These are phyloP conservation scores for Manduca sexta DNA, from an alignment of 1,140 invertebrate species.

Conservation along the genomic window DNA sequence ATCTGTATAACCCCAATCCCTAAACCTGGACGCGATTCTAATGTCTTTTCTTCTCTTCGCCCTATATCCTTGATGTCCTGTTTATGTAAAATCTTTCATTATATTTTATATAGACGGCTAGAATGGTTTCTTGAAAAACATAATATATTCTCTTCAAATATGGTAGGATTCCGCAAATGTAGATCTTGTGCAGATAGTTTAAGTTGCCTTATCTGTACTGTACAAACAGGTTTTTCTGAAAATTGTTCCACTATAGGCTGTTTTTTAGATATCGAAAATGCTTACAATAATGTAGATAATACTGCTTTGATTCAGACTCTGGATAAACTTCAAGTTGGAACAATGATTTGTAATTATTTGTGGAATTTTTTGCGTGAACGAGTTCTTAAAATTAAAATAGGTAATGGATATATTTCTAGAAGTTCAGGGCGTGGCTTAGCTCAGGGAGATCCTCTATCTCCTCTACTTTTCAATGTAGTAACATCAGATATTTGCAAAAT, in stretches of 20 bases:
- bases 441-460: too few relatives aligned
- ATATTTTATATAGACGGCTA: background rate
- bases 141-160: background rate
- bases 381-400: too few relatives aligned
- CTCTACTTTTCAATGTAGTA: too few relatives aligned
- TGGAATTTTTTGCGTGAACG: too few relatives aligned
- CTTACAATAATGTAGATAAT: too few relatives aligned
- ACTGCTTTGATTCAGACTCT: too few relatives aligned
- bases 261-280: too few relatives aligned
- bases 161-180: slow-evolving; percentile 1
- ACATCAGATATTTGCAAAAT: too few relatives aligned
- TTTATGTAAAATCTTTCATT: slow-evolving; percentile 3
- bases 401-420: too few relatives aligned
- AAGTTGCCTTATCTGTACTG: slow-evolving; percentile 2
- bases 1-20: slow-evolving; percentile 2
- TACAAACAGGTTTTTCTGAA: slow-evolving; percentile 16
- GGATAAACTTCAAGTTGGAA: too few relatives aligned
- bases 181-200: slow-evolving; percentile 13
- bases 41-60: background rate
- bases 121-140: slow-evolving; percentile 8
- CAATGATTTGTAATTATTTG: too few relatives aligned
- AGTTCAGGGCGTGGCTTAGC: too few relatives aligned
- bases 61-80: slow-evolving; percentile 4
- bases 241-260: background rate
- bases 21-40: background rate